These are phyloP conservation scores for Calonectris borealis DNA, from an alignment of 2,113 vertebrate species.

Conservation along the genomic window DNA sequence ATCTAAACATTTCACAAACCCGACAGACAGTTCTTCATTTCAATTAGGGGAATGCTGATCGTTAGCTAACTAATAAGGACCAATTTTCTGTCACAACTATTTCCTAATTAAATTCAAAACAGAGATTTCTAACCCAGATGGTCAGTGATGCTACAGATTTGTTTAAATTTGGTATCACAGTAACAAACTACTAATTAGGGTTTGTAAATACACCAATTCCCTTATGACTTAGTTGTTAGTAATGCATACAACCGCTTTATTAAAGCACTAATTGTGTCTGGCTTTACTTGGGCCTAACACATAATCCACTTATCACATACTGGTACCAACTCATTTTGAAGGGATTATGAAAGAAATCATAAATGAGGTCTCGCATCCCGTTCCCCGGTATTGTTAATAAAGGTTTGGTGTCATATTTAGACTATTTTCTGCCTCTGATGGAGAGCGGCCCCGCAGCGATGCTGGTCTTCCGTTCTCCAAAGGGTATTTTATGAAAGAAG, in stretches of 20 bases:
- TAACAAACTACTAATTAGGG: slow-evolving; percentile 85
- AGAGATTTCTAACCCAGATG: slow-evolving; percentile 80
- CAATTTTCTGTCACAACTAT: slow-evolving; percentile 77
- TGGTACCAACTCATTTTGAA: slow-evolving; percentile 79
- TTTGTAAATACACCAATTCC: slow-evolving; percentile 81
- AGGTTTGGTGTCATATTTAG: slow-evolving; percentile 4
- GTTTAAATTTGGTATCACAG: slow-evolving; percentile 82
- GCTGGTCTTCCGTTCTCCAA: neutral
- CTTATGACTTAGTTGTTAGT: slow-evolving; percentile 72
- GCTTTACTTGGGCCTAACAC: slow-evolving; percentile 78
- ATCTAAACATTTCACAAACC: slow-evolving; percentile 56
- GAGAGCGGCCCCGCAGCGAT: fast-evolving
- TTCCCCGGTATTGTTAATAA: neutral
- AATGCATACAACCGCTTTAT: slow-evolving; percentile 79
- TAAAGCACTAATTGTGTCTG: slow-evolving; percentile 82
- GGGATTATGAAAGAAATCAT: slow-evolving; percentile 79
- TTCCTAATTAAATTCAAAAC: slow-evolving; percentile 82
- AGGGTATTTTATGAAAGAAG: neutral
- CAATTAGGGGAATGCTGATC: slow-evolving; percentile 75
- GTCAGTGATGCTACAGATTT: slow-evolving; percentile 78
- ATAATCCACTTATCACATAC: slow-evolving; percentile 83
- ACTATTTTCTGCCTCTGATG: neutral
- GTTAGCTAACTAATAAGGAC: slow-evolving; percentile 79
- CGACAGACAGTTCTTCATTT: slow-evolving; percentile 71
- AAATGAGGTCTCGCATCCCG: slow-evolving; percentile 66